phyloP scores from a whole-genome alignment of 2,113 vertebrate species.

The Toxotes jaculatrix region DNA sequence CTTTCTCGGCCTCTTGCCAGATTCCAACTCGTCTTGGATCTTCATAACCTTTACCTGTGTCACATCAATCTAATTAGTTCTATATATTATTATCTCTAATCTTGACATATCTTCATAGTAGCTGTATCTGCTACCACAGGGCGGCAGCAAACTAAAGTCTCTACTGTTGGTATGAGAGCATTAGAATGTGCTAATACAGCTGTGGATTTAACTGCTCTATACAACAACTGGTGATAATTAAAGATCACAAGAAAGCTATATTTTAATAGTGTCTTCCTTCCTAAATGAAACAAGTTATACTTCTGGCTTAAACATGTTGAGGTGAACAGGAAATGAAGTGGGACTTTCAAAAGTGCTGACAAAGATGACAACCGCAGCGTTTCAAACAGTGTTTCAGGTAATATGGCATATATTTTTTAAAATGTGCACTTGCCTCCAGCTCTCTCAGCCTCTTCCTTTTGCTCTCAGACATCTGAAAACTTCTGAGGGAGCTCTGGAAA shows the following conservation, averaged over 20 bases:
- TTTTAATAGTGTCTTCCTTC: background rate
- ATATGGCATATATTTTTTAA: background rate
- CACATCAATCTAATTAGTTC: slow-evolving; percentile 5
- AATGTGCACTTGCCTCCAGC: slow-evolving; percentile 79
- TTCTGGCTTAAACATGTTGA: background rate
- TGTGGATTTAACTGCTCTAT: background rate
- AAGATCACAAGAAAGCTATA: background rate
- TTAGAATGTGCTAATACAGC: background rate
- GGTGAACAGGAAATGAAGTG: background rate
- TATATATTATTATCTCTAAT: background rate
- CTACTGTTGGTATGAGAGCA: background rate
- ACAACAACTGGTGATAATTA: background rate
- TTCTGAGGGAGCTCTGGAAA: slow-evolving; percentile 82
- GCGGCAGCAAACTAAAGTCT: background rate
- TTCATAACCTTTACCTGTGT: slow-evolving; percentile 86
- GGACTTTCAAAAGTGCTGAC: background rate
- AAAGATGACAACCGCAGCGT: background rate
- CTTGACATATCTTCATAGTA: background rate
- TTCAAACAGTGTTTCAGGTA: background rate
- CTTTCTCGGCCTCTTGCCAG: slow-evolving; percentile 81
- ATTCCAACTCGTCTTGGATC: slow-evolving; percentile 87
- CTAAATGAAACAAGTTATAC: background rate
- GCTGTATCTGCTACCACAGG: background rate
- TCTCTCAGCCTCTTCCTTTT: slow-evolving; percentile 86
- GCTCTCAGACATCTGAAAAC: slow-evolving; percentile 84